phyloP scores from a whole-genome alignment of 2,113 vertebrate species.

The Cervus canadensis region DNA sequence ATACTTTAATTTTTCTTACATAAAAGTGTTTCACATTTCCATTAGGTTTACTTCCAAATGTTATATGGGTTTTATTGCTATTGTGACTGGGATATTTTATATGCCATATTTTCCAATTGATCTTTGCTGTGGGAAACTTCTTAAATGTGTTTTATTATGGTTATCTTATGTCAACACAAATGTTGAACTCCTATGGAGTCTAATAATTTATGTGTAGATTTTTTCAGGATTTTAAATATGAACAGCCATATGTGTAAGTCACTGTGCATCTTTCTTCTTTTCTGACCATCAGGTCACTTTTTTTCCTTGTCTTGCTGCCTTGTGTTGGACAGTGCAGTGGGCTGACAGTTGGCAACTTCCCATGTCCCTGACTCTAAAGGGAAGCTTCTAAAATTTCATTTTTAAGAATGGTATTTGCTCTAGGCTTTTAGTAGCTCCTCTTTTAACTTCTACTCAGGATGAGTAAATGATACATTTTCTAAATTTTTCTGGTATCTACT shows the following conservation, averaged over 20 bases:
- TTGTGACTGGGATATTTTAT: background rate
- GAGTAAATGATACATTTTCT: background rate
- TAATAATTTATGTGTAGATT: background rate
- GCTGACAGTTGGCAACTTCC: background rate
- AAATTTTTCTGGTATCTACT: background rate
- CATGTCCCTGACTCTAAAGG: background rate
- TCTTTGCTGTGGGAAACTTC: background rate
- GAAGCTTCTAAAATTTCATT: background rate
- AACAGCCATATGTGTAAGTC: background rate
- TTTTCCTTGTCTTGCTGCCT: background rate
- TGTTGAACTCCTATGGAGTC: background rate
- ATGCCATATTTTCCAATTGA: background rate
- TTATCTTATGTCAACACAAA: background rate
- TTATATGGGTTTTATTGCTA: background rate
- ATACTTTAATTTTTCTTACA: background rate
- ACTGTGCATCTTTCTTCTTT: background rate
- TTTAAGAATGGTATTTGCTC: background rate
- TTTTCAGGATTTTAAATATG: background rate
- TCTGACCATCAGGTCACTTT: background rate
- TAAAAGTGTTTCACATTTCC: background rate
- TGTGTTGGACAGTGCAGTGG: background rate
- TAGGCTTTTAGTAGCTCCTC: background rate
- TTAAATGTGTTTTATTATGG: background rate
- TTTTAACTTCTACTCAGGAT: background rate
- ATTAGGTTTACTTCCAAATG: background rate